Percentiles rank a stretch among this genome's conserved stretches.
Evolutionary conservation across 2,113 vertebrate genomes (phyloP).

Genomic region (Anolis carolinensis): DNA sequence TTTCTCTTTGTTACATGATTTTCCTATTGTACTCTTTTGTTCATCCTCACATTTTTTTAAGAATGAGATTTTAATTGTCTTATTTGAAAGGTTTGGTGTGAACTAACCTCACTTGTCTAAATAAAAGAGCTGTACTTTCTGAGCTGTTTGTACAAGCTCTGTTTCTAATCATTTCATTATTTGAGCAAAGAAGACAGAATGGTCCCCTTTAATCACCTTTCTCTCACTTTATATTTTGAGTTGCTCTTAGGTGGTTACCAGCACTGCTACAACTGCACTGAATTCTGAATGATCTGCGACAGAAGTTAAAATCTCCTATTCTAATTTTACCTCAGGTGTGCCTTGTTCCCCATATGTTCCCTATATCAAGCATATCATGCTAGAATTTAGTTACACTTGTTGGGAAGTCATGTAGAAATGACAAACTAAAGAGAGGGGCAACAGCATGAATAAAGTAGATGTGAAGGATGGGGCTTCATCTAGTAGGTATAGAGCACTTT

Average conservation of each 20-base stretch:
- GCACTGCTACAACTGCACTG: conserved; percentile 26
- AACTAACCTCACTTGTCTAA: conserved; percentile 30
- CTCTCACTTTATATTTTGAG: conserved; percentile 60
- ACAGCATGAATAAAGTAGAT: neutral
- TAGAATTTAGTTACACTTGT: neutral
- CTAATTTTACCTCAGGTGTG: conserved; percentile 41
- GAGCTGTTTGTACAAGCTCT: conserved; percentile 24
- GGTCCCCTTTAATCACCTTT: conserved; percentile 51
- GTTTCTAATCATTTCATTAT: conserved; percentile 53
- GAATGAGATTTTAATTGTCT: conserved; percentile 48
- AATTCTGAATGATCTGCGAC: conserved; percentile 25
- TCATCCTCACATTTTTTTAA: conserved; percentile 33
- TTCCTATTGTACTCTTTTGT: conserved; percentile 42
- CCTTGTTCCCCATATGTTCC: conserved; percentile 12
- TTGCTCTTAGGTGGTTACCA: conserved; percentile 50
- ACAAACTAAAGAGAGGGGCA: neutral
- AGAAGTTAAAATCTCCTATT: conserved; percentile 41
- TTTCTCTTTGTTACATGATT: conserved; percentile 39
- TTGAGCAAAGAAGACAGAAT: conserved; percentile 50
- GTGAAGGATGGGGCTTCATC: neutral
- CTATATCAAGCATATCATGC: neutral
- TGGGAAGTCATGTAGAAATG: neutral
- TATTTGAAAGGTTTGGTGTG: conserved; percentile 28
- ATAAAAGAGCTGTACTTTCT: conserved; percentile 42
- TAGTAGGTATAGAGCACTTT: neutral